Conservation (phyloP, 2,113 vertebrate species). For the Burhinus bistriatus region DNA sequence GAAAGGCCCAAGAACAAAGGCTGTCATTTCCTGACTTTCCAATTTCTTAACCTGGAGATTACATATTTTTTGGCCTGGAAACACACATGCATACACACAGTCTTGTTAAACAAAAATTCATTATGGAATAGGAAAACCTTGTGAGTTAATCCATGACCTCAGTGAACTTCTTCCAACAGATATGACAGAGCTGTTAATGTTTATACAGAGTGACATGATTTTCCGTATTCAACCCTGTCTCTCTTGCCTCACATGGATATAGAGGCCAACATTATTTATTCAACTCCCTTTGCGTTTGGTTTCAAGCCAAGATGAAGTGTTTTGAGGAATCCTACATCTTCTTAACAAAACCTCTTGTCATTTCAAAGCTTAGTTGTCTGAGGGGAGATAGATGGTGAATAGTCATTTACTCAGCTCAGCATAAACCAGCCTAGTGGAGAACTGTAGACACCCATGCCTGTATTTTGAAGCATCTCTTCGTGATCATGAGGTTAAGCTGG, state of each 20-base stretch:
- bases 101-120: background rate
- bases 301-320: background rate
- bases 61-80: background rate
- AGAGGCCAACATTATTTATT: background rate
- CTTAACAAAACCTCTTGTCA: background rate
- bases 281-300: background rate
- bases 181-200: background rate
- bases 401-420: background rate
- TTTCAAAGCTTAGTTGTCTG: background rate
- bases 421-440: background rate
- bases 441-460: background rate
- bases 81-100: background rate
- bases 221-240: background rate
- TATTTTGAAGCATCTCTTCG: background rate
- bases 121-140: background rate
- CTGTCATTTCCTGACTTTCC: background rate
- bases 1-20: background rate
- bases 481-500: background rate
- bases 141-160: conserved; percentile 15
- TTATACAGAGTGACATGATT: background rate
- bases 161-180: background rate
- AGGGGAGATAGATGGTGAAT: background rate
- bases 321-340: background rate
- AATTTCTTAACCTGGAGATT: background rate
- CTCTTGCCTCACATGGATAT: background rate